Percentiles rank a stretch among this genome's conserved stretches.
Evolutionary conservation across 2,797 vertebrate genomes (phyloP).

Genomic region (Acropternis orthonyx): DNA sequence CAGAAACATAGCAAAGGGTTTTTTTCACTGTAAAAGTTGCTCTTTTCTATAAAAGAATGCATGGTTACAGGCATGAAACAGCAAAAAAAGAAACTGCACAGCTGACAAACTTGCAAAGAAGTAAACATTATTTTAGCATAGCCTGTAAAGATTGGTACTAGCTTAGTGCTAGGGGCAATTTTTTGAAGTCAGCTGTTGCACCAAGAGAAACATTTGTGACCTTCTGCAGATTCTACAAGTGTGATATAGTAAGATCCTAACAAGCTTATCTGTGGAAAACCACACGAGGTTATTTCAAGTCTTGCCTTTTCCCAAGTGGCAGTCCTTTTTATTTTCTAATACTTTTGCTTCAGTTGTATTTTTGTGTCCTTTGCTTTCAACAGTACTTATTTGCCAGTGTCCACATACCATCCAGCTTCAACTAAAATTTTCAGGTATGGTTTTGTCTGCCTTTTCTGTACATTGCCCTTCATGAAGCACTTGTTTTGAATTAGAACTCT

Average conservation of each 20-base stretch:
- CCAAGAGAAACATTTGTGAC: not conserved
- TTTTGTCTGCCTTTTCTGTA: not conserved
- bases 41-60: not conserved
- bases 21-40: not conserved
- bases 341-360: not conserved
- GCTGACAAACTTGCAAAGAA: not conserved
- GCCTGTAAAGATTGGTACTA: not conserved
- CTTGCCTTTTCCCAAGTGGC: not conserved
- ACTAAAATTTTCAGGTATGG: not conserved
- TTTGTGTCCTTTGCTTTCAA: not conserved
- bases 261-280: not conserved
- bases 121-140: not conserved
- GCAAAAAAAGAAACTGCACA: not conserved
- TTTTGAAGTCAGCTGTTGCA: not conserved
- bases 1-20: not conserved
- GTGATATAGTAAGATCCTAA: not conserved
- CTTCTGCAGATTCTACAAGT: not conserved
- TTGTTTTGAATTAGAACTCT: not conserved
- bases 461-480: not conserved
- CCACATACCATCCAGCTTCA: not conserved
- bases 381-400: not conserved
- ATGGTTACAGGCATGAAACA: not conserved
- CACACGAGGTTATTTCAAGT: not conserved
- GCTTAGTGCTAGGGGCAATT: not conserved
- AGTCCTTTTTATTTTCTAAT: not conserved